phyloP scores from a whole-genome alignment of 1,140 invertebrate species.

The Cotesia chilonis region DNA sequence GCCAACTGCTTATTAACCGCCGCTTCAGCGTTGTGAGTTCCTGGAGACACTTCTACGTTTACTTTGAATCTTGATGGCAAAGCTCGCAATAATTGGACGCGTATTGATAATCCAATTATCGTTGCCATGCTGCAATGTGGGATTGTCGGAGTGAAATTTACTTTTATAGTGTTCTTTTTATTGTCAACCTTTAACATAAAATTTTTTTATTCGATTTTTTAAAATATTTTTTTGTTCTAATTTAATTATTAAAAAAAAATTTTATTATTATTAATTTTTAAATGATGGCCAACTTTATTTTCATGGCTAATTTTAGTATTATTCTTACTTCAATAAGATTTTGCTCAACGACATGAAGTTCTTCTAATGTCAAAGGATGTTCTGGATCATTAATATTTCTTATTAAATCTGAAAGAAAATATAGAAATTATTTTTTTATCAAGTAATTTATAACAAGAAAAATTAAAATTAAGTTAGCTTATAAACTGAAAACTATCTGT shows the following conservation, averaged over 20 bases:
- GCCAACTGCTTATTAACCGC: constrained; percentile 97
- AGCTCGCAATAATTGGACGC: constrained; percentile 88
- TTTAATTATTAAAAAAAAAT: no score
- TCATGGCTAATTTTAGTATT: no score
- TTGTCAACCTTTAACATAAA: constrained; percentile 70
- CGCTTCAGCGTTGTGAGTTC: constrained; percentile 89
- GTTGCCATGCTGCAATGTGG: constrained; percentile 99
- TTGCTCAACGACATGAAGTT: constrained; percentile 93
- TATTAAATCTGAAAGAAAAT: constrained; percentile 77
- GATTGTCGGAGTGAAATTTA: constrained; percentile 97
- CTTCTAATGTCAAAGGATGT: constrained; percentile 95
- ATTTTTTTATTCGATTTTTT: no score
- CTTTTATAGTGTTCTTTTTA: constrained; percentile 74
- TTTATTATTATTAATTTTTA: no score
- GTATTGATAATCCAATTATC: constrained; percentile 88
- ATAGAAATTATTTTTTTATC: constrained; percentile 33
- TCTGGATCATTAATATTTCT: constrained; percentile 97
- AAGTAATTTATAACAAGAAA: no score
- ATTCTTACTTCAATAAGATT: constrained; percentile 72
- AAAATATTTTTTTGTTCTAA: no score
- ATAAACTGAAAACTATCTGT: no score
- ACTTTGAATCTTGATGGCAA: constrained; percentile 91
- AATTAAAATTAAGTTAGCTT: no score
- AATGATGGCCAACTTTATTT: no score
- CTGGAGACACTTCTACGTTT: constrained; percentile 88